phyloP scores from a whole-genome alignment of 2,888 invertebrate genomes.

The Synanthedon vespiformis region DNA sequence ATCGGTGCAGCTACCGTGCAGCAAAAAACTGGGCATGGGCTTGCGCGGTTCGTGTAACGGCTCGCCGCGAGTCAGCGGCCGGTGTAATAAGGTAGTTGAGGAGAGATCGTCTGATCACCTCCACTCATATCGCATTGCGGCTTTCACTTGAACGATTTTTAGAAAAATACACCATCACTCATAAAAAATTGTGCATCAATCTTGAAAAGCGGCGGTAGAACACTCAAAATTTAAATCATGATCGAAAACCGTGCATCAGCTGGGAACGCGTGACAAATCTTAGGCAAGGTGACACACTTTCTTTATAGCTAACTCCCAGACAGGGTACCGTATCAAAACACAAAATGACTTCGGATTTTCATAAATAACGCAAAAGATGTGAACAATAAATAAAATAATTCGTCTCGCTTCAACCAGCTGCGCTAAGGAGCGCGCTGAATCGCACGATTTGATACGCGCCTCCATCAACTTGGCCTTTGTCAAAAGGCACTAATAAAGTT shows the following conservation, averaged over 20 bases:
- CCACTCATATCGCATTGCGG: conserved; percentile 11
- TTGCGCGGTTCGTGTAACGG: conserved; percentile 41
- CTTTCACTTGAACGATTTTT: conserved; percentile 6
- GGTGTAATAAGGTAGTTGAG: conserved; percentile 48
- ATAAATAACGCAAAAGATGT: conserved; percentile 61
- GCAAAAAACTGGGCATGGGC: conserved; percentile 53
- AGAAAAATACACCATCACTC: conserved; percentile 1
- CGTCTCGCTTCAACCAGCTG: conserved; percentile 63
- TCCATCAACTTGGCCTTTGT: conserved; percentile 62
- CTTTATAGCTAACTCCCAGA: conserved; percentile 27
- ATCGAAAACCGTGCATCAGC: conserved; percentile 35
- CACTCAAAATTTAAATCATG: conserved; percentile 21
- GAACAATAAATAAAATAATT: conserved; percentile 65
- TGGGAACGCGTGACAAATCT: conserved; percentile 53
- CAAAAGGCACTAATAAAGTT: conserved; percentile 64
- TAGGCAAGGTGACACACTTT: conserved; percentile 64
- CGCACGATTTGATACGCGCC: conserved; percentile 65
- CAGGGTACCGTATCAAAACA: conserved; percentile 35
- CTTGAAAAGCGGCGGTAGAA: conserved; percentile 13
- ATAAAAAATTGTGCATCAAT: conserved; percentile 1
- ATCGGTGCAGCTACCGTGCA: conserved; percentile 59
- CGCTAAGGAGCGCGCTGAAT: conserved; percentile 60
- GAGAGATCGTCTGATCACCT: conserved; percentile 24
- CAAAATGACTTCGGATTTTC: conserved; percentile 47
- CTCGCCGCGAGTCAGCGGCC: conserved; percentile 17